Base-by-base conservation (phyloP, 2,888 invertebrate genomes). In the Nemapogon koenigi region DNA sequence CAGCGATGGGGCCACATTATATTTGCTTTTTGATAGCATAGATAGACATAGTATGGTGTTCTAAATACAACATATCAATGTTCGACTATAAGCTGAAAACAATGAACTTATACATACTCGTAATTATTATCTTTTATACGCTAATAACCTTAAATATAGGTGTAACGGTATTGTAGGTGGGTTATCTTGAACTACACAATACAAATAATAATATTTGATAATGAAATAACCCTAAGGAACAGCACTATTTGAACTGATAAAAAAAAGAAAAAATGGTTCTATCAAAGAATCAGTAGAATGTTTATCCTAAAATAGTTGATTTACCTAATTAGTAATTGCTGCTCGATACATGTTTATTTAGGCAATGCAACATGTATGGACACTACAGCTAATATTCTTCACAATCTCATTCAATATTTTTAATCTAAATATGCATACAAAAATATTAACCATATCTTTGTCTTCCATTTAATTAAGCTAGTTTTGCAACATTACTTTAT, bases 141-240 rank as follows among this genome's bases (percentile, higher is more conserved):
- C 16, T 31, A 31, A 16, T 6, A 31, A 16, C 16, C 31, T 31
- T 31, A 31, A 31, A 6, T 31, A 22, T 22, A 22, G 6, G 6
- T 7, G 6, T 68, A 72, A 61, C 65, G 66, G 63, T 70, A 71
- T 50, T 53, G 67, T 68, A 75, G 75, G 76, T 75, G 75, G 75
- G 76, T 61, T 58, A 61, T 59, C 4, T 33, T 33, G 19, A 17
- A 32, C 33, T 19, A 13, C n/a, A n/a, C 3, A 15, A 3, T 31
- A 31, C 16, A 11, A 28, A 28, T 13, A 28, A n/a, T 28, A n/a
- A 7, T 22, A 22, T 8, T 22, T 22, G 8, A 22, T 22, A 22
- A 22, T 22, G 6, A 6, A 22, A 6, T 22, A 22, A 22, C 8
- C 6, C 8, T 22, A 22, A 6, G 8, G 6, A 6, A 22, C 8